These are phyloP conservation scores for Pseudorhombus dupliciocellatus DNA, from an alignment of 2,113 vertebrate species.

Conservation along the genomic window DNA sequence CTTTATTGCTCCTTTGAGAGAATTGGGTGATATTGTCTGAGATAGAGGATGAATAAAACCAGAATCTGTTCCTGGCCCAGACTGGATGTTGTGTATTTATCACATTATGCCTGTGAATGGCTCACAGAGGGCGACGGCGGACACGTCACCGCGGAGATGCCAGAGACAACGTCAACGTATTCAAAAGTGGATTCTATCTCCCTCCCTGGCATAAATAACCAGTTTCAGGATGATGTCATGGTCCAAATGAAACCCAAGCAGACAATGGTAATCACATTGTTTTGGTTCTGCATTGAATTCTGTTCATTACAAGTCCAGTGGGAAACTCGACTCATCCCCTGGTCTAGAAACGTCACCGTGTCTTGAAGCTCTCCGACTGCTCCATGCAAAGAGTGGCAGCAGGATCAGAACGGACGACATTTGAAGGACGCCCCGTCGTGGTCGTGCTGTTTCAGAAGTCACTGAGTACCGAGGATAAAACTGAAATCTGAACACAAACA, in stretches of 20 bases:
- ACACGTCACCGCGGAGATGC: slow-evolving; percentile 6
- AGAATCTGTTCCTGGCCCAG: slow-evolving; percentile 22
- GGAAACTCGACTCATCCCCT: neutral
- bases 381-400: neutral
- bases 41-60: slow-evolving; percentile 40
- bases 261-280: neutral
- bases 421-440: neutral
- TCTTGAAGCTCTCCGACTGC: neutral
- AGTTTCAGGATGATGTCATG: too few relatives aligned
- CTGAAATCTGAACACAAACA: slow-evolving; percentile 13
- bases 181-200: neutral
- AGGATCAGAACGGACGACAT: too few relatives aligned
- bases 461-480: slow-evolving; percentile 28
- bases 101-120: slow-evolving; percentile 30
- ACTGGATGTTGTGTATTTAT: slow-evolving; percentile 55
- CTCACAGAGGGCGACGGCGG: neutral
- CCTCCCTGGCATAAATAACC: too few relatives aligned
- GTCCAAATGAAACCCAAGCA: too few relatives aligned
- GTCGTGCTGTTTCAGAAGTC: neutral
- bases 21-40: slow-evolving; percentile 5
- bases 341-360: neutral
- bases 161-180: slow-evolving; percentile 20
- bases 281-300: too few relatives aligned
- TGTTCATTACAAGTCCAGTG: too few relatives aligned
- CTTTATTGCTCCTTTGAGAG: slow-evolving; percentile 53